These are phyloP conservation scores for Troides oblongomaculatus DNA, from an alignment of 2,888 invertebrate genomes.

Conservation along the genomic window DNA sequence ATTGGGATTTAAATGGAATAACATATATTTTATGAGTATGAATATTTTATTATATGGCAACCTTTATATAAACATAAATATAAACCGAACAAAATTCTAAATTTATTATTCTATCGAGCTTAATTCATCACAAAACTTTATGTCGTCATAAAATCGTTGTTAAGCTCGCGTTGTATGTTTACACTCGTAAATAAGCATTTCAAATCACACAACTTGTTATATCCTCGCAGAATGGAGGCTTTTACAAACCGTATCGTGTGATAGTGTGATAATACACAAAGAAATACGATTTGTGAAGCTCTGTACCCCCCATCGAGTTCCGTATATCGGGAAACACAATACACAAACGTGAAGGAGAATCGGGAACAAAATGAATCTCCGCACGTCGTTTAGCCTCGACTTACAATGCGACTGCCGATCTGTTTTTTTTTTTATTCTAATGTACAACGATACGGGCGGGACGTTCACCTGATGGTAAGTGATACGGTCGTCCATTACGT, in stretches of 20 bases:
- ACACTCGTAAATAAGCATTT: too few relatives aligned
- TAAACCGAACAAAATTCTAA: constrained; percentile 3
- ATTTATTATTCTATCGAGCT: constrained; percentile 1
- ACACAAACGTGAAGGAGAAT: constrained; percentile 26
- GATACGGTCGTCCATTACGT: too few relatives aligned
- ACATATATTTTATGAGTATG: too few relatives aligned
- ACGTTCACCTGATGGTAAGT: too few relatives aligned
- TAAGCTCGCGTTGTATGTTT: too few relatives aligned
- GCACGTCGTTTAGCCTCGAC: too few relatives aligned
- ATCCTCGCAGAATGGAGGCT: too few relatives aligned
- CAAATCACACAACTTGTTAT: too few relatives aligned
- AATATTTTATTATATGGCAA: neutral
- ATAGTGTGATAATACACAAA: constrained; percentile 12
- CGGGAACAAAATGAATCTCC: constrained; percentile 1
- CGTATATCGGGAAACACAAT: constrained; percentile 19
- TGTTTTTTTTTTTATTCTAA: too few relatives aligned
- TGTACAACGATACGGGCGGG: too few relatives aligned
- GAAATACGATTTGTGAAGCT: constrained; percentile 21
- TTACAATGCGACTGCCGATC: too few relatives aligned
- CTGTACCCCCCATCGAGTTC: constrained; percentile 1
- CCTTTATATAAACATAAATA: neutral
- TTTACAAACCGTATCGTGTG: neutral
- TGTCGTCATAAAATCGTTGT: neutral
- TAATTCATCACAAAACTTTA: neutral
- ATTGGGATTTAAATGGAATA: too few relatives aligned